Percentiles rank a stretch among this genome's conserved stretches.
Evolutionary conservation across 2,113 vertebrate species (phyloP).

Genomic region (Pseudorectes ferrugineus): DNA sequence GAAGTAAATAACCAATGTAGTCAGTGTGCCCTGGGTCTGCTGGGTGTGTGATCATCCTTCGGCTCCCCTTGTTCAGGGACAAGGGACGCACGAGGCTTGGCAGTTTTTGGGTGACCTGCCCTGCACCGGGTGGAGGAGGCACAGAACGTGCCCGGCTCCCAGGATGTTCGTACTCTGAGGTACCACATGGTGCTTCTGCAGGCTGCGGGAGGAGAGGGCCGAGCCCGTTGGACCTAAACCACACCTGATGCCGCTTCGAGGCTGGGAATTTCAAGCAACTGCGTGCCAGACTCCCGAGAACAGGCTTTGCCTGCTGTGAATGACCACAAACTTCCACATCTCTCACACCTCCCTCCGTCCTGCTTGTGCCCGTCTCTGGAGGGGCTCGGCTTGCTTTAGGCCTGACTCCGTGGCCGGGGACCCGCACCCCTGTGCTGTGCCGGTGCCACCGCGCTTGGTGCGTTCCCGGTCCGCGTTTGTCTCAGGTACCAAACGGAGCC

Average conservation of each 20-base stretch:
- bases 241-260: accelerated
- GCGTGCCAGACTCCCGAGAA: not conserved
- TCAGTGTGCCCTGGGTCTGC: not conserved
- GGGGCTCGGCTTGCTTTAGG: too few species aligned
- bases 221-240: accelerated
- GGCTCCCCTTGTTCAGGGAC: not conserved
- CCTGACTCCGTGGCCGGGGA: accelerated
- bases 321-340: accelerated
- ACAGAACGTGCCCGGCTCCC: too few species aligned
- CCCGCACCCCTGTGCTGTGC: not conserved
- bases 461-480: not conserved
- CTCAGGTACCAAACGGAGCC: accelerated
- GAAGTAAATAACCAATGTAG: too few species aligned
- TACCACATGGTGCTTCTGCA: not conserved
- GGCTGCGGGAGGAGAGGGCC: not conserved
- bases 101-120: not conserved
- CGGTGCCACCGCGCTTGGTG: not conserved
- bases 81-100: accelerated
- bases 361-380: accelerated
- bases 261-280: not conserved
- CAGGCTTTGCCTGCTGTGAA: not conserved
- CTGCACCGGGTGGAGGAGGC: not conserved
- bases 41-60: not conserved
- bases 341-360: not conserved
- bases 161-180: not conserved